Base-by-base conservation (phyloP, 1,140 invertebrate genomes). In the Odontomachus brunneus region DNA sequence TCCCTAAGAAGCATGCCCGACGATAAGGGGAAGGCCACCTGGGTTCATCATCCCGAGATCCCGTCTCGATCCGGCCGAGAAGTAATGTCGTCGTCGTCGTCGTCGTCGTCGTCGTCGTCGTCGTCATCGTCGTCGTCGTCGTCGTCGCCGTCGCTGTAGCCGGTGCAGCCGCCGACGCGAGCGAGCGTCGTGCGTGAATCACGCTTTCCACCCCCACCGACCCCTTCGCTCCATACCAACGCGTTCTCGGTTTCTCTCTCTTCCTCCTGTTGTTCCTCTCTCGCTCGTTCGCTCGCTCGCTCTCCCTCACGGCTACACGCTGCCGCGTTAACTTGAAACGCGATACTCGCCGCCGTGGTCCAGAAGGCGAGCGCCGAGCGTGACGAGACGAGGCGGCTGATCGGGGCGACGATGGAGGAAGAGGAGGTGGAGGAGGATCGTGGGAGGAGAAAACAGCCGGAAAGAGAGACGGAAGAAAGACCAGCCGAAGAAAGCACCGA, bases 251-350 rank as follows among this genome's bases (percentile, higher is more conserved):
- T 44, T 11, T 33, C 38, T 66, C 59, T 67, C n/a, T 29, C 29
- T 75, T 62, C 22, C 57, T 55, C 59, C 24, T 19, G 71, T 26
- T 26, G 22, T 48, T 14, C 38, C 33, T 49, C 38, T 26, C 3
- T n/a, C 75, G 3, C 26, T 15, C 26, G 63, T 67, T 53, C 76
- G 71, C 63, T 82, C 78, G 76, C 48, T 53, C 51, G 29, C 53
- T 89, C 78, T 85, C 72, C 83, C 86, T 69, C 72, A 15, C 14
- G 15, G 3, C 29, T 82, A 76, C 67, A 73, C 83, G 80, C 53
- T 80, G 89, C 88, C 87, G 89, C 85, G 85, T 85, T 69, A 90
- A 90, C 89, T 91, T 93, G 92, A 93, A 93, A 93, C 90, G 90
- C 90, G 92, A 93, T 89, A 92, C 92, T 89, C 84, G 78, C 75